Conservation (phyloP, 2,113 vertebrate species). For the Hucho hucho region DNA sequence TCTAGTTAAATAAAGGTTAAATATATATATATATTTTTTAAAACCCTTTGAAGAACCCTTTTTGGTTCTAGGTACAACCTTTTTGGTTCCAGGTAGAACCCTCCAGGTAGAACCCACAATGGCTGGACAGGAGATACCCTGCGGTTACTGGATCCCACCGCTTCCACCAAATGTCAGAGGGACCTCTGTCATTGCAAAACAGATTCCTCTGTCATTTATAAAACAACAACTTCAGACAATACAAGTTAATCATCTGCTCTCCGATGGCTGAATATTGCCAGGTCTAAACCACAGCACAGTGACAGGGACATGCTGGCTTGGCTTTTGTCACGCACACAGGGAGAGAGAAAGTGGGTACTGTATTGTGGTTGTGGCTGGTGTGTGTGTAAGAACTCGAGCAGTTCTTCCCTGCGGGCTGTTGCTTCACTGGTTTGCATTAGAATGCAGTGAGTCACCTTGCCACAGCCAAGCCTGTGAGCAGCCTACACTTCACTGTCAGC, state of each 20-base stretch:
- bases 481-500: constrained; percentile 51
- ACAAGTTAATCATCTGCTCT: background rate
- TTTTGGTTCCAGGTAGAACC: too few relatives aligned
- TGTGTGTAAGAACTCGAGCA: constrained; percentile 56
- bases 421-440: constrained; percentile 40
- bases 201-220: background rate
- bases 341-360: constrained; percentile 14
- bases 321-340: constrained; percentile 16
- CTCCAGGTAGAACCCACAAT: background rate
- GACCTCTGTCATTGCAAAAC: background rate
- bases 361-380: constrained; percentile 10
- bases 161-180: background rate
- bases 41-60: background rate
- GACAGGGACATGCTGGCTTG: constrained; percentile 14
- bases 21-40: too few relatives aligned
- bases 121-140: background rate
- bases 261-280: background rate
- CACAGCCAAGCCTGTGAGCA: constrained; percentile 56
- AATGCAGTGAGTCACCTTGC: constrained; percentile 66
- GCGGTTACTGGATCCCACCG: background rate
- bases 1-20: too few relatives aligned
- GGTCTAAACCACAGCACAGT: constrained; percentile 6
- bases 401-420: constrained; percentile 48
- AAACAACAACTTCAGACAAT: background rate
- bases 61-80: too few relatives aligned